Conservation (phyloP, 2,113 vertebrate species). For the Agapornis roseicollis region DNA sequence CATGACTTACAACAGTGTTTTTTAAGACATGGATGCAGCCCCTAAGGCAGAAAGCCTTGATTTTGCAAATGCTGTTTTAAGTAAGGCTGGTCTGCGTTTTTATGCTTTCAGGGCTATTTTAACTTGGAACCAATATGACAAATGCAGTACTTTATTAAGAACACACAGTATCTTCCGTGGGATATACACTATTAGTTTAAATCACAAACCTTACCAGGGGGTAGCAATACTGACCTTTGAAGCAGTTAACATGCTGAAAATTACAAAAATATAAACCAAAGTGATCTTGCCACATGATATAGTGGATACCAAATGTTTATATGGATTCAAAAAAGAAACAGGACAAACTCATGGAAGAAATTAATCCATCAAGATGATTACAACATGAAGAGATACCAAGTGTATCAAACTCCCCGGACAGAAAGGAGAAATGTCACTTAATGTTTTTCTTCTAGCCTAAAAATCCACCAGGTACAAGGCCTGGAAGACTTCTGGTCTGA, state of each 20-base stretch:
- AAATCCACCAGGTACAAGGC: neutral
- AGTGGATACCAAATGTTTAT: neutral
- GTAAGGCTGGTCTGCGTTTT: neutral
- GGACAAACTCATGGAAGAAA: neutral
- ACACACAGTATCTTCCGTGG: neutral
- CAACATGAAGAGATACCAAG: neutral
- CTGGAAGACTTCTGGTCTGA: neutral
- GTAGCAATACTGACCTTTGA: neutral
- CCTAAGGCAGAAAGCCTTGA: neutral
- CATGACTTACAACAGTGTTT: neutral
- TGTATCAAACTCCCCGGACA: neutral
- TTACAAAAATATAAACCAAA: neutral
- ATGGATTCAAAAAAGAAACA: neutral
- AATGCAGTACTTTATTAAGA: neutral
- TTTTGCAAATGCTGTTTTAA: neutral
- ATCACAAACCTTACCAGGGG: neutral
- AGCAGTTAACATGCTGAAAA: neutral
- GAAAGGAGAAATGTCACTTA: neutral
- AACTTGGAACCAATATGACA: neutral
- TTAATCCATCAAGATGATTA: neutral
- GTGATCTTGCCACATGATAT: neutral
- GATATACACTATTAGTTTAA: neutral
- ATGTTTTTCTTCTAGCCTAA: neutral
- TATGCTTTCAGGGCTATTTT: neutral
- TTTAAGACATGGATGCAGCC: neutral